Evolutionary conservation across 2,888 invertebrate genomes (phyloP), one percentile per base, ranked within the genome.

Genomic region (Apodemia mormo): DNA sequence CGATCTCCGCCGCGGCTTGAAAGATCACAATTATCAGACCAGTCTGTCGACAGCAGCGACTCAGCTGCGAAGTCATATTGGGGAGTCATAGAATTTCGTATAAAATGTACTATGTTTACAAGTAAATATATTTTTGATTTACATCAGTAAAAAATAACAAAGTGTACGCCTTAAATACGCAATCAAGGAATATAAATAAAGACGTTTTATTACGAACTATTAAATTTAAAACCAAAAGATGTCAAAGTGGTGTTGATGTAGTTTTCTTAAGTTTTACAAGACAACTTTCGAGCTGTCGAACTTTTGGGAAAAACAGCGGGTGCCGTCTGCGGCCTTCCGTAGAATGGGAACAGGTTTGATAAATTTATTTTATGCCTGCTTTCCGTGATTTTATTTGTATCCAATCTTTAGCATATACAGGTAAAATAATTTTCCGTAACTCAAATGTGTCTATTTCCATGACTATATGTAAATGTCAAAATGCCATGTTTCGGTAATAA

Each of bases 341-440:
- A 96, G 95, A 84, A 96, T 96, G 96, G 96, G 96, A 78, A 96
- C 96, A 94, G 96, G 96, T 96, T 84, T 93, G 90, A 75, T 56
- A 12, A 22, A 12, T 65, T 29, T 49, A 49, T 49, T 64, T 68
- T 14, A 40, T 54, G 30, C 37, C n/a, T 33, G 52, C 30, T 66
- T 66, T 52, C 33, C 33, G 5, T 30, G 6, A 30, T 22, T 29
- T 10, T 40, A 8, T 5, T 40, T 40, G 40, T 40, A 40, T 40
- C 8, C 40, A 8, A 40, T 40, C 8, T 8, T 40, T 40, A 40
- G 0, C 40, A 40, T 40, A 8, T 40, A 8, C 8, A 7, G 8
- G 40, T 7, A 40, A 40, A 40, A 40, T 40, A 7, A 8, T 40
- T 40, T 40, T 8, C 40, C 8, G 7, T 40, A 40, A 40, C 40